phyloP scores from a whole-genome alignment of 2,797 vertebrate species.

The Sternotherus odoratus region DNA sequence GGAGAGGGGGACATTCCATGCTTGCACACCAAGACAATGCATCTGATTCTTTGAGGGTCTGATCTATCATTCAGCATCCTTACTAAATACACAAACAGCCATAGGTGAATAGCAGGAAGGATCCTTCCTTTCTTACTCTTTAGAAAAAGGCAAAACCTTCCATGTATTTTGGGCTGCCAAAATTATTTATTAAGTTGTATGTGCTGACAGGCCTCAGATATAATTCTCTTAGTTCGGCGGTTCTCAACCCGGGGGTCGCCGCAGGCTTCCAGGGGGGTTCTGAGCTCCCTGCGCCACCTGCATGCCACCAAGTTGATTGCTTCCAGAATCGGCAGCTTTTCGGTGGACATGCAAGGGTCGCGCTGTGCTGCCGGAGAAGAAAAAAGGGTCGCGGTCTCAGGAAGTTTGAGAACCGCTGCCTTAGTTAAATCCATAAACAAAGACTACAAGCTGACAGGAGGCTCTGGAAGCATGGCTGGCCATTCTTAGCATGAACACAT shows the following conservation, averaged over 20 bases:
- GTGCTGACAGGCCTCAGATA: not conserved
- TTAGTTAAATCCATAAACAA: not conserved
- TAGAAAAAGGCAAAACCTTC: not conserved
- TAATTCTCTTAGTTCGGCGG: no score
- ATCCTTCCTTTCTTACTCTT: not conserved
- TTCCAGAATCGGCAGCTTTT: no score
- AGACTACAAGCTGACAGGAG: rapidly evolving
- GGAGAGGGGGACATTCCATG: not conserved
- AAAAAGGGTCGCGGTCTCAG: no score
- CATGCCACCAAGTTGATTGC: no score
- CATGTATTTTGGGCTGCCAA: rapidly evolving
- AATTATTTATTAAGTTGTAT: not conserved
- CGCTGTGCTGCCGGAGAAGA: no score
- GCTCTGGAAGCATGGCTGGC: not conserved
- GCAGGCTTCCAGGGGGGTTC: no score
- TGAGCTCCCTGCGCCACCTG: no score
- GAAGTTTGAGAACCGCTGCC: no score
- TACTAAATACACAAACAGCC: not conserved
- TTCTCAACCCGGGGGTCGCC: no score
- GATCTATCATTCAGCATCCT: not conserved
- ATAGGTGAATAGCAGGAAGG: not conserved
- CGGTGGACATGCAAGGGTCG: no score
- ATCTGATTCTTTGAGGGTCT: not conserved
- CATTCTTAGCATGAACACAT: not conserved
- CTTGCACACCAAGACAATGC: not conserved